Base-by-base conservation (phyloP, 2,888 invertebrate genomes). In the Chrysolina americana region DNA sequence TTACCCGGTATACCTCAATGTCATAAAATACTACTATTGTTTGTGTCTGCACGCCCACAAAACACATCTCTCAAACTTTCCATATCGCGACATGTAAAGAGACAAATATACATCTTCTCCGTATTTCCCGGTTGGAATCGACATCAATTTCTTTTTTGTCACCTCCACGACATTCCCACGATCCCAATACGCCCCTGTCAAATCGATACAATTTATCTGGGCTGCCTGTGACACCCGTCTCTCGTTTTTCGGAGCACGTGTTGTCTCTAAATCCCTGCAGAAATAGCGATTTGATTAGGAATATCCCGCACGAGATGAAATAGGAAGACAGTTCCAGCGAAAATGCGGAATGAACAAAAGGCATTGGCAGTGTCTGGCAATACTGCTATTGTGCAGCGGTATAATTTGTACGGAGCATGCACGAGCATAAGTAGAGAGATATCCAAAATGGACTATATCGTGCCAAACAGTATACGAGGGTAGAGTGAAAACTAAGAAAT, bases 141-240 rank as follows among this genome's bases (percentile, higher is more conserved):
- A 11, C 53, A 21, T 53, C 53, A 53, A 53, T 53, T 53, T 36
- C 36, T 17, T 36, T 59, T 59, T 36, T 28, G 5, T 4, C 59
- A 56, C 56, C 56, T 21, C 15, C 19, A 19, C 13, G 56, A 56
- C 56, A 13, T 23, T 17, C 23, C 10, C 65, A 28, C 23, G n/a
- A 53, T 68, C 44, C 68, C 59, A 64, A 69, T 65, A 56, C 65
- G 63, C 47, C 71, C 50, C 69, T 69, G 71, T 68, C 68, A 9
- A 65, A 71, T 68, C 23, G 17, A 59, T 71, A 65, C 69, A 69
- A 75, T 75, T 71, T 75, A 75, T 71, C 75, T 48, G 71, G 36
- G 65, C 69, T 68, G 75, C 69, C 68, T 69, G 64, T 75, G 75
- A 75, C 75, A 75, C 65, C 62, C 75, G 75, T 41, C 65, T 65